These are phyloP conservation scores for Stramonita haemastoma DNA, from an alignment of 2,888 invertebrate genomes.

Conservation along the genomic window DNA sequence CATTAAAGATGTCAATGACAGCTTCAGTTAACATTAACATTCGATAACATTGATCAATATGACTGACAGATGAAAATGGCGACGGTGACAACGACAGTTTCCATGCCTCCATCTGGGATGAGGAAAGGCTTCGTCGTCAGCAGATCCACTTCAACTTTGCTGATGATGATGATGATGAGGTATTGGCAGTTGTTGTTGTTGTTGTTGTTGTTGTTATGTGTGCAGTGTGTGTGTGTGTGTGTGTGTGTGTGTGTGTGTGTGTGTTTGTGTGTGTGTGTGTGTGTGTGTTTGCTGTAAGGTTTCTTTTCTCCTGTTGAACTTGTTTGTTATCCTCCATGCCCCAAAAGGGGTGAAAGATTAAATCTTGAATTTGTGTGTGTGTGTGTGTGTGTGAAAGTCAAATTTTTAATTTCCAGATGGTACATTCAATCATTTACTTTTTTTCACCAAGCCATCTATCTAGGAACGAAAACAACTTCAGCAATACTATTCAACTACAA, in stretches of 20 bases:
- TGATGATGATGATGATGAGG: slow-evolving; percentile 83
- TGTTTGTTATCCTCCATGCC: too few species aligned
- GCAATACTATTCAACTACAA: too few species aligned
- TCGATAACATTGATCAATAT: background rate
- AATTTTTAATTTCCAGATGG: too few species aligned
- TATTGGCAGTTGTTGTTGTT: background rate
- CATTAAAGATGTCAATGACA: too few species aligned
- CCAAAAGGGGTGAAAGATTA: too few species aligned
- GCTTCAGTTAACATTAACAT: too few species aligned
- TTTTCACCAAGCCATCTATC: too few species aligned
- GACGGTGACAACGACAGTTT: slow-evolving; percentile 75
- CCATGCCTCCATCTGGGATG: slow-evolving; percentile 78
- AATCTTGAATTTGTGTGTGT: too few species aligned
- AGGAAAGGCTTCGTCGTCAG: slow-evolving; percentile 75
- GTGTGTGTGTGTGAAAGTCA: too few species aligned
- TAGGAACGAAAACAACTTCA: too few species aligned
- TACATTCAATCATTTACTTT: too few species aligned
- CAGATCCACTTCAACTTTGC: slow-evolving; percentile 81
- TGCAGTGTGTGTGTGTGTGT: background rate
- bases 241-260: background rate
- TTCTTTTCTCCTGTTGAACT: too few species aligned
- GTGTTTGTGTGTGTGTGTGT: background rate
- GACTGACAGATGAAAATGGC: slow-evolving; percentile 43
- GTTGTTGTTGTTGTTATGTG: background rate
- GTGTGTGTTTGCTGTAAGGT: background rate